Evolutionary conservation across 2,113 vertebrate species (phyloP).

Genomic region (Cromileptes altivelis): DNA sequence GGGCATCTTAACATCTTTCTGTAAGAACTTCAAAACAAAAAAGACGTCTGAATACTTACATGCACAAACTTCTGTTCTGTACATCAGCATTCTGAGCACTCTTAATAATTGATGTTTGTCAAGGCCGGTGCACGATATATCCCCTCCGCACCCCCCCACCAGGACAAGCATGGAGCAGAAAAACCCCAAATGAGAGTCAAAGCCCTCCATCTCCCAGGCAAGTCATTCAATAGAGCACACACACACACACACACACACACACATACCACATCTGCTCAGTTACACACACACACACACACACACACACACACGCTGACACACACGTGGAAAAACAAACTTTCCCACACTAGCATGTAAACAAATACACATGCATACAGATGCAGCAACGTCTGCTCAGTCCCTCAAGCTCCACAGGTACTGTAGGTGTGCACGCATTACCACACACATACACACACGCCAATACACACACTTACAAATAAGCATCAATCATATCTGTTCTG

Average conservation of each 20-base stretch:
- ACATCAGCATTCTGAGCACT: conserved; percentile 66
- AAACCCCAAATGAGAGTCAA: conserved; percentile 57
- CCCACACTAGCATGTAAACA: neutral
- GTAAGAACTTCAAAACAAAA: conserved; percentile 55
- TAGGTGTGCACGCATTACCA: neutral
- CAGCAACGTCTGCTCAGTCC: neutral
- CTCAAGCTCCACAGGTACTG: neutral
- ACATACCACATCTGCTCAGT: conserved; percentile 25
- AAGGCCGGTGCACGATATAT: conserved; percentile 34
- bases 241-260: neutral
- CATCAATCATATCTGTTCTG: neutral
- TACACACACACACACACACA: conserved; percentile 21
- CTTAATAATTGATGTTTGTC: conserved; percentile 74
- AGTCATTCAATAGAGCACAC: conserved; percentile 51
- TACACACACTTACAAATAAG: neutral
- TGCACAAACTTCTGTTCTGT: conserved; percentile 21
- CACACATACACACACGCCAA: neutral
- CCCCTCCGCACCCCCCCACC: conserved; percentile 6
- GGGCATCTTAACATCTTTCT: conserved; percentile 41
- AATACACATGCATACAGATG: neutral
- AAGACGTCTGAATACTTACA: neutral
- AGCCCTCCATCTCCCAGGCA: conserved; percentile 38
- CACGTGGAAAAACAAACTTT: conserved; percentile 7
- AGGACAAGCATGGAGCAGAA: conserved; percentile 29
- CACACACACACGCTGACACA: conserved; percentile 17